Evolutionary conservation across 2,888 invertebrate species (phyloP), one percentile per base, ranked within the genome.

Genomic region (Drosophila fungiperda): DNA sequence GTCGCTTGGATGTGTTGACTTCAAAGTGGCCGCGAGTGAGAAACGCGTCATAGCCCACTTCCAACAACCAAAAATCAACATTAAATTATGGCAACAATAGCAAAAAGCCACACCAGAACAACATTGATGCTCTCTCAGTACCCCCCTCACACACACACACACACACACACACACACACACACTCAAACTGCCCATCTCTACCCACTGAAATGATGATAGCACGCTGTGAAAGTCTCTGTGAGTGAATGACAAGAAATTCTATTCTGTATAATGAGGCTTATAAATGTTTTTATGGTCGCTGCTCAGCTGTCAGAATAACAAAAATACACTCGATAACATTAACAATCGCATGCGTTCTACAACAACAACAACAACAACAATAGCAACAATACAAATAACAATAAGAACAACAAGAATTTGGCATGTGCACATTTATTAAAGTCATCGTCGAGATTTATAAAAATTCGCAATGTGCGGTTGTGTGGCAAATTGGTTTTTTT

Each of bases 261-360:
- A 78, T 86, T 89, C 87, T 84, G 82, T 80, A 90, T 89, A 86
- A 90, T 87, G 86, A 89, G 87, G 77, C 90, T 85, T 85, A 86
- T 86, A 90, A 86, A 90, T 85, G 80, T 81, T 89, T 86, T 87
- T 89, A 89, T 87, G 89, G 86, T 55, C 55, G 74, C 74, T 63
- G 81, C 75, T 87, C 57, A 82, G 81, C 73, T 59, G 73, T 58
- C 78, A 70, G 68, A 77, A 73, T 60, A 83, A 77, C 79, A 81
- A 73, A 55, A 76, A 79, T 52, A 45, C 52, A 57, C 52, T 59
- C 33, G 52, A 66, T 54, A 71, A 72, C 65, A 74, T 66, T 65
- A 68, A 62, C 26, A 74, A 54, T 57, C 50, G 69, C 69, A 68
- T 58, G 59, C 55, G 61, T 42, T 26, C 38, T 1, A 36, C 52